Base-by-base conservation (phyloP, 1,140 invertebrate species). In the Sycophaga agraensis region DNA sequence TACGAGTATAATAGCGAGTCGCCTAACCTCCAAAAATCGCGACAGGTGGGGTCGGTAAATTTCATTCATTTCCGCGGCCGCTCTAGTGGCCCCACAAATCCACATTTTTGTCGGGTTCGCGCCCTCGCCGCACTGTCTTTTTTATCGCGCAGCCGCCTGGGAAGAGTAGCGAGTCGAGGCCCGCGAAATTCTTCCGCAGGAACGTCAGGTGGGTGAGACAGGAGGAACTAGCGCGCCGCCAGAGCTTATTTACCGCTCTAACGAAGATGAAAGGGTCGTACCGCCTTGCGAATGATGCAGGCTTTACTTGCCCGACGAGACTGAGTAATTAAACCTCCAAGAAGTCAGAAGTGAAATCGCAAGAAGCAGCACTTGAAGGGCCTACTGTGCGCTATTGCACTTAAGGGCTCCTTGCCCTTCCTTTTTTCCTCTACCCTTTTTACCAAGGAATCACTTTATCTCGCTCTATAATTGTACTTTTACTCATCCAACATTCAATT, bases 201-300 rank as follows among this genome's bases (percentile, higher is more conserved):
- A 53, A 53, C 35, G 39, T 40, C 2, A 11, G 28, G 22, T 14
- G 37, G n/a, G 37, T 39, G 37, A 14, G 6, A 14, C 3, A n/a
- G 37, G 37, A 14, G 37, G 37, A n/a, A n/a, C n/a, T n/a, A n/a
- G n/a, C n/a, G 6, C 6, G 37, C 6, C 6, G 35, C 8, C 16
- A n/a, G 35, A 59, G 48, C 40, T 51, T 59, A 51, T 59, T 50
- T 59, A 26, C 11, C 26, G 39, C 26, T 34, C 46, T 51, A 59
- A 60, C 49, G 28, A 53, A 60, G 49, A 60, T 53, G 39, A 60
- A 61, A 61, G 56, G 40, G 9, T 40, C 28, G n/a, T 22, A 19
- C 51, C 17, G 14, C 54, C 55, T 22, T 16, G 24, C 42, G 37
- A 53, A 34, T 31, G 50, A 49, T 48, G 24, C 6, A 39, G 28